phyloP scores from a whole-genome alignment of 2,888 invertebrate genomes.

The Dicranocentrus wangi region DNA sequence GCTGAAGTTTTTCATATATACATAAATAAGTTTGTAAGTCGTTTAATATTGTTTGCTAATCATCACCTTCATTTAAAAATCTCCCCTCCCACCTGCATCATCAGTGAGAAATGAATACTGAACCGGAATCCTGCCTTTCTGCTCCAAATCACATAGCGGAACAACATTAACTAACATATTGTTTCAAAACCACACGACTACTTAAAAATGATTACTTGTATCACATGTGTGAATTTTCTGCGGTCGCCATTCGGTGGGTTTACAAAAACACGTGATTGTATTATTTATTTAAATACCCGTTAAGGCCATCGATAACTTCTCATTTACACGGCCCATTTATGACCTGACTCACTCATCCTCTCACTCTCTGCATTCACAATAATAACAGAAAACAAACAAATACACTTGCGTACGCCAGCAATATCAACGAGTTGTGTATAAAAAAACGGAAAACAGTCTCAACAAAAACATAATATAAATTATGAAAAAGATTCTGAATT shows the following conservation, averaged over 20 bases:
- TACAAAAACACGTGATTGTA: neutral
- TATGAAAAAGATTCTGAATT: constrained; percentile 13
- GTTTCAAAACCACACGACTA: too few relatives aligned
- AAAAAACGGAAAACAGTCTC: constrained; percentile 54
- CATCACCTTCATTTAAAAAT: neutral
- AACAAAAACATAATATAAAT: constrained; percentile 48
- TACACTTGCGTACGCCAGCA: constrained; percentile 52
- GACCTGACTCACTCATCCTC: constrained; percentile 55
- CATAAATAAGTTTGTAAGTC: too few relatives aligned
- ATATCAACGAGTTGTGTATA: constrained; percentile 48
- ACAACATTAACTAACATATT: too few relatives aligned
- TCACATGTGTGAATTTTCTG: too few relatives aligned
- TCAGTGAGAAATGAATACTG: neutral
- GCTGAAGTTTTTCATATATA: too few relatives aligned
- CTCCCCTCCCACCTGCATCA: neutral
- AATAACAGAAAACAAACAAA: constrained; percentile 33
- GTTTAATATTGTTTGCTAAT: too few relatives aligned
- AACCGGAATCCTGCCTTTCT: neutral
- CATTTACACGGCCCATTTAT: constrained; percentile 27
- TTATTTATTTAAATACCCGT: constrained; percentile 35
- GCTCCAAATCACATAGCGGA: too few relatives aligned
- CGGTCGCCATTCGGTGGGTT: too few relatives aligned
- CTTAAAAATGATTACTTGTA: too few relatives aligned
- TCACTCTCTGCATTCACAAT: constrained; percentile 65
- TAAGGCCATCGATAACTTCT: neutral